Evolutionary conservation across 1,140 invertebrate genomes (phyloP).

Genomic region (Hycleus cichorii): DNA sequence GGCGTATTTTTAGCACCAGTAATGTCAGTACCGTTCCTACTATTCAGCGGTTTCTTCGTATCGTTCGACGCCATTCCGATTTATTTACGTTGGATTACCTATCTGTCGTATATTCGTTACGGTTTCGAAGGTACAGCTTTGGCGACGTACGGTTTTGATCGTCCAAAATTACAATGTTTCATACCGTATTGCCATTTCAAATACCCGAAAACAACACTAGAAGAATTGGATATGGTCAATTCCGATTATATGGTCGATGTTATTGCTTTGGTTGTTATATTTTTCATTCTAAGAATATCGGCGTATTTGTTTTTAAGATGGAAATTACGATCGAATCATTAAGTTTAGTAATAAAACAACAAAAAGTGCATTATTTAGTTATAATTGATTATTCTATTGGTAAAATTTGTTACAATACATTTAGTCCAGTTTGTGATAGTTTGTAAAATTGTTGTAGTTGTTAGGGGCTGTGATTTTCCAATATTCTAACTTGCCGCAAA

Average conservation of each 20-base stretch:
- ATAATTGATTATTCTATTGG: no score
- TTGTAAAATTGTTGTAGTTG: no score
- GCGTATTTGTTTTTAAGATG: conserved; percentile 89
- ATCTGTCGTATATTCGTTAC: conserved; percentile 91
- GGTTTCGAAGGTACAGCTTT: conserved; percentile 91
- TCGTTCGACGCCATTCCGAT: conserved; percentile 93
- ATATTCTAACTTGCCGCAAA: conserved; percentile 11
- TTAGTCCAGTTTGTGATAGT: no score
- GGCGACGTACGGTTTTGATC: conserved; percentile 84
- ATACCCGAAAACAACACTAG: conserved; percentile 79
- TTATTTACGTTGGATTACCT: conserved; percentile 93
- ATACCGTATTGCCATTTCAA: conserved; percentile 84
- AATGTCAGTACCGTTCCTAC: conserved; percentile 87
- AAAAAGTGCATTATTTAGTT: no score
- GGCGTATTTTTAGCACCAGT: conserved; percentile 95
- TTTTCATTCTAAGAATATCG: conserved; percentile 75
- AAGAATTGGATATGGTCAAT: conserved; percentile 77
- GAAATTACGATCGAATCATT: conserved; percentile 72
- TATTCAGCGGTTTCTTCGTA: conserved; percentile 96
- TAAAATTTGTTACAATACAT: no score
- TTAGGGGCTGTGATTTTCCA: conserved; percentile 8
- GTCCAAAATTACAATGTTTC: conserved; percentile 71
- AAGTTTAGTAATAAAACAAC: conserved; percentile 31
- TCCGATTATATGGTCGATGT: conserved; percentile 71
- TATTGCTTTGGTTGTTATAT: conserved; percentile 78